These are phyloP conservation scores for Tetragonula clypearis DNA, from an alignment of 1,140 invertebrate species.

Conservation along the genomic window DNA sequence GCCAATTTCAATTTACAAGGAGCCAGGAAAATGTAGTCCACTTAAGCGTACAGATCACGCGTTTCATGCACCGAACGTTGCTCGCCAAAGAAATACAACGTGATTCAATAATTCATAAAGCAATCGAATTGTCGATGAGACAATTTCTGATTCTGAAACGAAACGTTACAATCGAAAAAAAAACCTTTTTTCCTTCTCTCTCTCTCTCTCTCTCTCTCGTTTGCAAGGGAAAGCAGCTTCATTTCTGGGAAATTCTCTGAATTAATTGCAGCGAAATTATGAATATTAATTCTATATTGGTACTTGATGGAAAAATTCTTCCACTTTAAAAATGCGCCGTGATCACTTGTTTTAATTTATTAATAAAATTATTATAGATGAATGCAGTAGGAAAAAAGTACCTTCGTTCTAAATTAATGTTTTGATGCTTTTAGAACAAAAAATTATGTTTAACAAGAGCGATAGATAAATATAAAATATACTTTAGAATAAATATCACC, in stretches of 20 bases:
- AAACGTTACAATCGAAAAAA: not conserved
- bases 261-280: not conserved
- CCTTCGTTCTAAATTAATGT: no score
- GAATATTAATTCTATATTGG: not conserved
- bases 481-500: no score
- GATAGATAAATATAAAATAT: no score
- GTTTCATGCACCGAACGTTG: not conserved
- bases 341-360: not conserved
- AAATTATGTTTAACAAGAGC: no score
- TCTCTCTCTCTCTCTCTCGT: no score
- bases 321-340: not conserved
- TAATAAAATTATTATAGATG: no score
- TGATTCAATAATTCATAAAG: constrained; percentile 21
- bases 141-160: constrained; percentile 2
- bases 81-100: not conserved
- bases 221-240: not conserved
- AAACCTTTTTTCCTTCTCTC: not conserved
- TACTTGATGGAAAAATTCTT: not conserved
- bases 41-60: constrained; percentile 1
- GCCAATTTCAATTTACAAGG: constrained; percentile 36
- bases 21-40: not conserved
- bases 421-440: no score
- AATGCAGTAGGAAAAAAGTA: no score
- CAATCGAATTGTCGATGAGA: not conserved
- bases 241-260: not conserved